Evolutionary conservation across 1,140 invertebrate species (phyloP).

Genomic region (Sarcophaga bullata): DNA sequence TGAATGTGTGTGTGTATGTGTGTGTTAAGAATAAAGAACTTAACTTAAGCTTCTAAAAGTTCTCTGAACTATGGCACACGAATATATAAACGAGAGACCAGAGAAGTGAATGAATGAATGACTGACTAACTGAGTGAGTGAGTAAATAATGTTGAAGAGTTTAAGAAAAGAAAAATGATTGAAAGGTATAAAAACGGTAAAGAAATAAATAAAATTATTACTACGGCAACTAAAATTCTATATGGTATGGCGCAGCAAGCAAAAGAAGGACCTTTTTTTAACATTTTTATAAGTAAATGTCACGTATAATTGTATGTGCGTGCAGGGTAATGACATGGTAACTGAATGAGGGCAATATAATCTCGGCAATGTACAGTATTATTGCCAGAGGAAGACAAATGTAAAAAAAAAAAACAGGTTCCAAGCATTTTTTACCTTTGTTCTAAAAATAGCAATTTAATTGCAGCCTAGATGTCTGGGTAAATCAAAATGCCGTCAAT

Average conservation of each 20-base stretch:
- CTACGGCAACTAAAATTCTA: background rate
- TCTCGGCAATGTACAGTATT: background rate
- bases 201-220: background rate
- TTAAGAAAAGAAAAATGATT: constrained; percentile 28
- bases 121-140: background rate
- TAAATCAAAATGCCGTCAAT: too few species aligned
- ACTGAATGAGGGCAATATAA: background rate
- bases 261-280: constrained; percentile 21
- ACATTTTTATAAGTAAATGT: background rate
- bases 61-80: background rate
- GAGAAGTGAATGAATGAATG: background rate
- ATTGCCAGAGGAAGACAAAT: background rate
- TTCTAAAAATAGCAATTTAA: too few species aligned
- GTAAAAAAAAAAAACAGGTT: too few species aligned
- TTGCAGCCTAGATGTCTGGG: too few species aligned
- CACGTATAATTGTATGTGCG: too few species aligned
- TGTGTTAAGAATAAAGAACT: background rate
- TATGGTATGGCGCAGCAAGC: background rate
- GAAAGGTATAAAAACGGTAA: constrained; percentile 17
- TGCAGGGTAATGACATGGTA: too few species aligned
- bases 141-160: constrained; percentile 16
- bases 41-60: background rate
- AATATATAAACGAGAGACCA: background rate
- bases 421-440: too few species aligned
- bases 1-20: background rate